phyloP scores from a whole-genome alignment of 2,888 invertebrate species.

The Stramonita haemastoma region DNA sequence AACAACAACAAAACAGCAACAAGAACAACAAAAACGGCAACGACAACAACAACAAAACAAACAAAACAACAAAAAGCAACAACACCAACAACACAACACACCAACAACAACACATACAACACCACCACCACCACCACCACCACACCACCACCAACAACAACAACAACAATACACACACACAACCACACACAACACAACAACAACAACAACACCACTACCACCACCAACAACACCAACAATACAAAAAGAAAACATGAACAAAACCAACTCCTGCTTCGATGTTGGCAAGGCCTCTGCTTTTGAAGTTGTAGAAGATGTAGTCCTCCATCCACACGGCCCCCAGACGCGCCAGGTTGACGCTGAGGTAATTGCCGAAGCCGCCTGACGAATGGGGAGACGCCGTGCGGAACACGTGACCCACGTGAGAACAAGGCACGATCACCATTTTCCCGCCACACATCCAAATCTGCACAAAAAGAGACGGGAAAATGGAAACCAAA shows the following conservation, averaged over 20 bases:
- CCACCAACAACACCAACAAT: not conserved
- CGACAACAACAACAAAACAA: too few relatives aligned
- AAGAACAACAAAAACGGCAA: too few relatives aligned
- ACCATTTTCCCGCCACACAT: slow-evolving; percentile 32
- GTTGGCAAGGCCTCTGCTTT: not conserved
- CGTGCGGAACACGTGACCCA: slow-evolving; percentile 33
- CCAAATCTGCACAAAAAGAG: slow-evolving; percentile 21
- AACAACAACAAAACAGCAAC: too few relatives aligned
- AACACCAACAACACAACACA: too few relatives aligned
- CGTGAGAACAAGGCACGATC: slow-evolving; percentile 13
- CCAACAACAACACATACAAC: too few relatives aligned
- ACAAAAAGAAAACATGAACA: not conserved
- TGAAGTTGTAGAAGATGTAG: not conserved
- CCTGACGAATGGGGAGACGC: not conserved
- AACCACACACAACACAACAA: too few relatives aligned
- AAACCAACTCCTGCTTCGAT: not conserved
- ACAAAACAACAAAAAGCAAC: too few relatives aligned
- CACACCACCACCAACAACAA: too few relatives aligned
- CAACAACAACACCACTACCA: too few relatives aligned
- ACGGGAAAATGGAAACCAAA: not conserved
- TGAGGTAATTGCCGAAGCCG: not conserved
- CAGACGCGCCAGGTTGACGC: slow-evolving; percentile 12
- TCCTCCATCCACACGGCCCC: slow-evolving; percentile 35
- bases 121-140: too few relatives aligned
- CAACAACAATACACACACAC: not conserved